These are phyloP conservation scores for Champsocephalus gunnari DNA, from an alignment of 2,797 vertebrate species.

Conservation along the genomic window DNA sequence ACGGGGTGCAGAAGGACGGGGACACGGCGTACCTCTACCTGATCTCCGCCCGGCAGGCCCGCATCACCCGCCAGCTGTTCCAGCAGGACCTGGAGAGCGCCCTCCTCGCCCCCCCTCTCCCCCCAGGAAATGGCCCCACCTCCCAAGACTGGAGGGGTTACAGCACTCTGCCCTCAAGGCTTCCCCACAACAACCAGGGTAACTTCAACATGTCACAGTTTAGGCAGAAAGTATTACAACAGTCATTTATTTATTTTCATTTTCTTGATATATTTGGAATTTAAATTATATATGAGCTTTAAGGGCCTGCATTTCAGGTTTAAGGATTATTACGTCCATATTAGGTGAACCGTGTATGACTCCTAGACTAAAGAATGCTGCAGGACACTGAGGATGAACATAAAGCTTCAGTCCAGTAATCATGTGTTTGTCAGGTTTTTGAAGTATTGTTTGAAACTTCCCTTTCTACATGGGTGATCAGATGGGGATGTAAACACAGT, in stretches of 20 bases:
- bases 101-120: conserved; percentile 66
- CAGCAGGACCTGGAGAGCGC: conserved; percentile 86
- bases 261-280: neutral
- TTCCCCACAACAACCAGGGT: conserved; percentile 81
- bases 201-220: conserved; percentile 10
- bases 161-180: conserved; percentile 83
- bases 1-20: conserved; percentile 88
- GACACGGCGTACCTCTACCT: conserved; percentile 93
- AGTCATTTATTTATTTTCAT: neutral
- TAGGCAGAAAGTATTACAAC: neutral
- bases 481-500: neutral
- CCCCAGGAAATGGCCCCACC: conserved; percentile 50
- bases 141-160: conserved; percentile 80
- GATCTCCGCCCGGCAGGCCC: conserved; percentile 86
- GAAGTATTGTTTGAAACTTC: too few relatives aligned
- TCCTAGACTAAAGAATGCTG: too few relatives aligned
- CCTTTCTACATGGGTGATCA: neutral
- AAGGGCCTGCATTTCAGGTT: neutral
- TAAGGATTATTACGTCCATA: neutral
- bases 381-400: too few relatives aligned
- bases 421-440: neutral
- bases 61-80: conserved; percentile 85
- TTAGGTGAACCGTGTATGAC: too few relatives aligned
- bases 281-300: neutral
- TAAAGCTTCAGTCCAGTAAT: neutral